phyloP scores from a whole-genome alignment of 2,113 vertebrate species.

The Penelope pileata region DNA sequence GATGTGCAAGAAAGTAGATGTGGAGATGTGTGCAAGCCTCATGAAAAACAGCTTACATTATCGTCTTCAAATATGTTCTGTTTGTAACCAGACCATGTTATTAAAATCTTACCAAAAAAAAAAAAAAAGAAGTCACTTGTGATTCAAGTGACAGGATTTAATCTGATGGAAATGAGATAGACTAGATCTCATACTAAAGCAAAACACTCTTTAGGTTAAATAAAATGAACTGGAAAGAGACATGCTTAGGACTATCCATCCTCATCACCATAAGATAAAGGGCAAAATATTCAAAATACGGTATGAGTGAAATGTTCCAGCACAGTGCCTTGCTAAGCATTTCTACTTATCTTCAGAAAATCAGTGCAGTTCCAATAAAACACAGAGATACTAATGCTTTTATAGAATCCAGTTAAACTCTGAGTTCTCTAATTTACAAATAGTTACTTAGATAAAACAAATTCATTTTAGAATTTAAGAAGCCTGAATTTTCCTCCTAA shows the following conservation, averaged over 20 bases:
- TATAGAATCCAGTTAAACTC: neutral
- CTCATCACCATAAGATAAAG: neutral
- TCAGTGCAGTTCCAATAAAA: neutral
- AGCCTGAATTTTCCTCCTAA: neutral
- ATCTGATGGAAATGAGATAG: slow-evolving; percentile 11
- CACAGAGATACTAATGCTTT: neutral
- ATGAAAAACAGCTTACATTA: neutral
- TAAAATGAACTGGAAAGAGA: neutral
- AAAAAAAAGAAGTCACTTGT: neutral
- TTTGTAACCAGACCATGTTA: neutral
- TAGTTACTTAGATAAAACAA: neutral
- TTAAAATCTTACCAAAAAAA: neutral
- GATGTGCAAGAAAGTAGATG: neutral
- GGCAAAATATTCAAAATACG: neutral
- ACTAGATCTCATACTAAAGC: neutral
- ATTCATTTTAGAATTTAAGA: neutral
- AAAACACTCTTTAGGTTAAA: neutral
- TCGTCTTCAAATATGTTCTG: neutral
- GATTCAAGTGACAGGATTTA: neutral
- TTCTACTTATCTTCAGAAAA: neutral
- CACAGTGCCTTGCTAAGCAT: neutral
- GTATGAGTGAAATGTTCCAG: neutral
- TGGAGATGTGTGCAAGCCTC: neutral
- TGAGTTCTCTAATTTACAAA: neutral
- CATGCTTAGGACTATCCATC: neutral